phyloP scores from a whole-genome alignment of 64 coral and sea anemone genomes.

The Astreopora myriophthalma region DNA sequence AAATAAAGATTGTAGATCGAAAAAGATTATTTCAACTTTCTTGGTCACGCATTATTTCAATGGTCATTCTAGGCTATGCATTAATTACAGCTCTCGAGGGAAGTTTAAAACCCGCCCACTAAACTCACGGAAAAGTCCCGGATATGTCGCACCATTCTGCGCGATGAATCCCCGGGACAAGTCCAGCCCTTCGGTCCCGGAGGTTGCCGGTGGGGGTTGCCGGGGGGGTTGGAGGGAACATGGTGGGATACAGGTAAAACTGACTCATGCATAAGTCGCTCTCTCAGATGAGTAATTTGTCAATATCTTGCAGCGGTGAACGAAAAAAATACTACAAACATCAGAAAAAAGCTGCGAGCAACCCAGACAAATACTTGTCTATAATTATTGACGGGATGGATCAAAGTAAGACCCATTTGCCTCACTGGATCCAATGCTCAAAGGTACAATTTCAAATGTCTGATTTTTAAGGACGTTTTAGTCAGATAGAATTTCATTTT shows the following conservation, averaged over 20 bases:
- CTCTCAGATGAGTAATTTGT: too few relatives aligned
- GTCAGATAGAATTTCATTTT: neutral
- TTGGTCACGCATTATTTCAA: neutral
- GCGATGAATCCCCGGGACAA: too few relatives aligned
- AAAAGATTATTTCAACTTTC: too few relatives aligned
- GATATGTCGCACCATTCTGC: too few relatives aligned
- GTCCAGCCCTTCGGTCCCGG: too few relatives aligned
- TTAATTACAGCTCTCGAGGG: neutral
- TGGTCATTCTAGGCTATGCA: neutral
- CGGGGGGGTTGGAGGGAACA: too few relatives aligned
- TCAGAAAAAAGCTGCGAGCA: neutral
- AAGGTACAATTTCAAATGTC: conserved; percentile 7
- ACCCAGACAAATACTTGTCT: conserved; percentile 32
- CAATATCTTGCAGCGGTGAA: too few relatives aligned
- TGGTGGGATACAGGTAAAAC: too few relatives aligned
- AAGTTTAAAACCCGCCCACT: neutral
- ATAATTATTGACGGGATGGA: conserved; percentile 53
- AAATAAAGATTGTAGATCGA: too few relatives aligned
- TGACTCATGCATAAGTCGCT: too few relatives aligned
- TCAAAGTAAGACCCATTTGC: conserved; percentile 45
- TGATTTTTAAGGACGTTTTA: neutral
- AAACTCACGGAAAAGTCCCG: too few relatives aligned
- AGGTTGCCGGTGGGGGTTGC: too few relatives aligned
- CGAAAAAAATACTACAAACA: neutral
- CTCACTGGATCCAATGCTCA: neutral